A percentile compares a stretch with the other conserved stretches of the same genome.
Conservation (phyloP, 2,797 vertebrate genomes). For the Meriones psammophilus region DNA sequence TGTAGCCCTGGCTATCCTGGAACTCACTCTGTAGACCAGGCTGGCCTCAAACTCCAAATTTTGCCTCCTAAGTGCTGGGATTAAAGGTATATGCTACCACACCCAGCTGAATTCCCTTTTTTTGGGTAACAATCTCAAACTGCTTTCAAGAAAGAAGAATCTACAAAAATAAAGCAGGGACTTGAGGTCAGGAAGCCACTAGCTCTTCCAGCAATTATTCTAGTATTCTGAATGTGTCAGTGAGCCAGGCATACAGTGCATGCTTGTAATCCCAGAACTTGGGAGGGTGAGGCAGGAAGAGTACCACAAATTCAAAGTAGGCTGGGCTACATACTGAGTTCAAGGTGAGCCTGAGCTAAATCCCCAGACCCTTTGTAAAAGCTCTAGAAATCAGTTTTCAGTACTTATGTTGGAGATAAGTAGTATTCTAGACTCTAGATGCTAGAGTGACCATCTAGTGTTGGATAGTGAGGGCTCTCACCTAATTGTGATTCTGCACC, state of each 20-base stretch:
- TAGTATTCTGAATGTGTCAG: not conserved
- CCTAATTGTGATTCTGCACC: not conserved
- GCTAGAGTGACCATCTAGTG: slow-evolving; percentile 11
- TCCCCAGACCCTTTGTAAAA: not conserved
- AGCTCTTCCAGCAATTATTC: slow-evolving; percentile 52
- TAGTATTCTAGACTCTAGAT: not conserved
- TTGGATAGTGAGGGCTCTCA: slow-evolving; percentile 34
- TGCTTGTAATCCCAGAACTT: not conserved
- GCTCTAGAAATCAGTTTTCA: slow-evolving; percentile 22
- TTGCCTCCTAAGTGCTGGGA: not conserved
- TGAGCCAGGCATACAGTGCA: not conserved
- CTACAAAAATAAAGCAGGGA: not conserved
- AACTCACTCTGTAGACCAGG: not conserved
- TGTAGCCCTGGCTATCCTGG: not conserved
- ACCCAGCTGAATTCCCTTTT: not conserved
- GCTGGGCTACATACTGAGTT: not conserved
- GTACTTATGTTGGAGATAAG: slow-evolving; percentile 20
- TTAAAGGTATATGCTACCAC: not conserved
- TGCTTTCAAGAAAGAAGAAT: not conserved
- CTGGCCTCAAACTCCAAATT: not conserved
- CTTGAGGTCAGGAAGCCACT: slow-evolving; percentile 24
- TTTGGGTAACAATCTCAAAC: slow-evolving; percentile 34
- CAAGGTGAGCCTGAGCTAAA: not conserved
- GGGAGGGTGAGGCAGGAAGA: not conserved
- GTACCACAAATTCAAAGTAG: not conserved